phyloP scores from a whole-genome alignment of 2,888 invertebrate genomes.

The Leucoptera coffeella region DNA sequence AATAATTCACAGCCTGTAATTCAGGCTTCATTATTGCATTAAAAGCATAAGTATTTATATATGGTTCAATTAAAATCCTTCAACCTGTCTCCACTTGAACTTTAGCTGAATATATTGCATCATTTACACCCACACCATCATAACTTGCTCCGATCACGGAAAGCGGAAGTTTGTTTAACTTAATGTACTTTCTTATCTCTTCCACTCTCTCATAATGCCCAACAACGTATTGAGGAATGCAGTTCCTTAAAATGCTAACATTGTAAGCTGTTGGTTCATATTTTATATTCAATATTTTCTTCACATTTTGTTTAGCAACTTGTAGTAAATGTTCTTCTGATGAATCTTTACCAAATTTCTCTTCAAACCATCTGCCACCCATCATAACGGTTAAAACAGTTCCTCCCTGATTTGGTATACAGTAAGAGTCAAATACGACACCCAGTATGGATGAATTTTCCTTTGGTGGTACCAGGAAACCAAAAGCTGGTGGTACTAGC shows the following conservation, averaged over 20 bases:
- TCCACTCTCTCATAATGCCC: conserved; percentile 73
- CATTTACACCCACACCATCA: conserved; percentile 87
- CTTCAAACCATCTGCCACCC: conserved; percentile 84
- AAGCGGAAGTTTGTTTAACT: conserved; percentile 62
- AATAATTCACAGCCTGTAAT: too few relatives aligned
- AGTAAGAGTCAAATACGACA: conserved; percentile 86
- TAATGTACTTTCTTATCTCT: conserved; percentile 64
- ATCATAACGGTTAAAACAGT: conserved; percentile 88
- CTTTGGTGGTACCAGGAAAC: conserved; percentile 82
- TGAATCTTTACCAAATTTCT: conserved; percentile 64
- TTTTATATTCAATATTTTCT: conserved; percentile 61
- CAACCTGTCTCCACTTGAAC: conserved; percentile 59
- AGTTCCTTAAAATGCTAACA: conserved; percentile 67
- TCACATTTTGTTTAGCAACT: conserved; percentile 57
- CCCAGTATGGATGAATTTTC: conserved; percentile 79
- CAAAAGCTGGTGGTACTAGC: conserved; percentile 72
- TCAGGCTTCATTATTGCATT: too few relatives aligned
- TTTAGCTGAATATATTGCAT: conserved; percentile 82
- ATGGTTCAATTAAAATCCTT: too few relatives aligned
- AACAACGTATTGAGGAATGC: conserved; percentile 88
- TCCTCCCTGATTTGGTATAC: conserved; percentile 62
- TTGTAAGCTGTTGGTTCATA: conserved; percentile 54
- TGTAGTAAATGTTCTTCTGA: conserved; percentile 54
- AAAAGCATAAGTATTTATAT: too few relatives aligned
- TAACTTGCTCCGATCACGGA: conserved; percentile 82